These are phyloP conservation scores for Pinctada fucata DNA, from an alignment of 2,888 invertebrate genomes.

Conservation along the genomic window DNA sequence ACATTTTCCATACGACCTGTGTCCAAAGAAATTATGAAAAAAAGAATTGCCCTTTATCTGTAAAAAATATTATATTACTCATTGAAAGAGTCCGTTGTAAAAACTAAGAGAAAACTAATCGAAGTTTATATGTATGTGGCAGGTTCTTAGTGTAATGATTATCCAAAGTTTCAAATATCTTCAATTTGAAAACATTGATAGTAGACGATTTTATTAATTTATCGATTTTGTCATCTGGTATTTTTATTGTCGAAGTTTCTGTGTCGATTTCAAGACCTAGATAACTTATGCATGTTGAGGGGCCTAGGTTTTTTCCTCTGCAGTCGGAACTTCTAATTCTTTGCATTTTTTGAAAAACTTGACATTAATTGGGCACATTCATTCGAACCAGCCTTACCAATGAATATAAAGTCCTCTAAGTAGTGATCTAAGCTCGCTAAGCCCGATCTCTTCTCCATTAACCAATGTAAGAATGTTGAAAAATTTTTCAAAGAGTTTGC, in stretches of 20 bases:
- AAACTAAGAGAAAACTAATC: background rate
- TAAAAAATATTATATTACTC: too few relatives aligned
- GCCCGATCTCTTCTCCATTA: too few relatives aligned
- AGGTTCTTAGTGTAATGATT: background rate
- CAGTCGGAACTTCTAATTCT: background rate
- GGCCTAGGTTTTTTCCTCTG: slow-evolving; percentile 8
- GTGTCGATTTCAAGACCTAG: background rate
- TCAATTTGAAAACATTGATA: too few relatives aligned
- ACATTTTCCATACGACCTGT: too few relatives aligned
- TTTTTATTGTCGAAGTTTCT: background rate
- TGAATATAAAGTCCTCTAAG: too few relatives aligned
- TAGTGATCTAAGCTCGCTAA: too few relatives aligned
- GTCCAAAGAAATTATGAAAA: too few relatives aligned
- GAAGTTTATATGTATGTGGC: background rate
- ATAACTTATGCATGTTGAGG: background rate
- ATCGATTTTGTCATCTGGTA: background rate
- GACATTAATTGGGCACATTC: background rate
- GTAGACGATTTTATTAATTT: too few relatives aligned
- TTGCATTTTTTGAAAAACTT: background rate
- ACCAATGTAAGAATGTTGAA: slow-evolving; percentile 5
- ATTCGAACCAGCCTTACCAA: background rate
- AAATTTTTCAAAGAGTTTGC: too few relatives aligned
- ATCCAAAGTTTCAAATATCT: too few relatives aligned
- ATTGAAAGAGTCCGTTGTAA: too few relatives aligned
- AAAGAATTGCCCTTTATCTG: too few relatives aligned